Base-by-base conservation (phyloP, 2,113 vertebrate genomes). In the Felis chaus region DNA sequence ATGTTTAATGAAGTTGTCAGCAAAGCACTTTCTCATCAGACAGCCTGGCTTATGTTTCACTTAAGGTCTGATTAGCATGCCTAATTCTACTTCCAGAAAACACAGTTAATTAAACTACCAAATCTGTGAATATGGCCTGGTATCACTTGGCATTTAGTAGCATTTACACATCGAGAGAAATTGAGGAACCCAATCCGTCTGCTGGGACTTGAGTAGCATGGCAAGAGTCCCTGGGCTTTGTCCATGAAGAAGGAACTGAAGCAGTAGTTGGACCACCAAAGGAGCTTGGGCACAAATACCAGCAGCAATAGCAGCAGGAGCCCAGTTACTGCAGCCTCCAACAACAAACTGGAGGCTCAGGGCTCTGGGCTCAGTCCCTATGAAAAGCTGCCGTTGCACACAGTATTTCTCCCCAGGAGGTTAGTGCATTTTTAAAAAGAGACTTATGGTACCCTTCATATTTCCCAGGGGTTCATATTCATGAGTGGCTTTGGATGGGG, bases 1-100 rank as follows among this genome's bases (percentile, higher is more conserved):
- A 96, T 85, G 92, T 97, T 98, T 98, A 98, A 95, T 98, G 97
- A 98, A 91, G 69, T 48, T 85, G 61, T 97, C 96, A 97, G 65
- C 68, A 87, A 87, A 89, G 63, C 18, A 29, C 84, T 90, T 95
- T 80, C 48, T 84, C 79, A 90, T 82, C 90, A 86, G 83, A 76
- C 63, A 76, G 55, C 90, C 87, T 48, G 79, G 74, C 27, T 83
- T 90, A 41, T 27, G 21, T 96, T 95, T 97, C 92, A 95, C n/a
- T 81, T 74, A 66, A 78, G 39, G 36, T 53, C 90, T 97, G 61
- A 96, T 90, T 92, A 94, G 41, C 68, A 94, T 96, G 57, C 65
- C 69, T 96, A 93, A 97, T 95, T 96, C 53, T 71, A 80, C 89
- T 84, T 92, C 53, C 50, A 95, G 90, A 78, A 95, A 96, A 90